Evolutionary conservation across 2,888 invertebrate species (phyloP), one percentile per base, ranked within the genome.

Genomic region (Eucera pruinosa): DNA sequence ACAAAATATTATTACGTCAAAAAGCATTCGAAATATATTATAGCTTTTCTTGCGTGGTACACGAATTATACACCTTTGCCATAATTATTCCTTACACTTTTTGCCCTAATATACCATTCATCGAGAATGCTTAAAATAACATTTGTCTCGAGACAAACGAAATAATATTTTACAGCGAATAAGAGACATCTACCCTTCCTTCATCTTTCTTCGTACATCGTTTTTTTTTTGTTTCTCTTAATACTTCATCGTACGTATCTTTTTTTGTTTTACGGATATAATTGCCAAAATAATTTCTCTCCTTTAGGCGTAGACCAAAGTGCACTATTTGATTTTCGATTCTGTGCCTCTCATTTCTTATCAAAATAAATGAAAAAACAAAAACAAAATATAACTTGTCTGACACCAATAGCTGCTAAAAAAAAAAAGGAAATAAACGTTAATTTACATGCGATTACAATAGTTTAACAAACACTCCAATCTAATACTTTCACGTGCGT

Each of bases 341-440:
- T 48, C 9, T 68, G 48, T 71, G 65, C 64, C 60, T 69, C 50
- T 43, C 25, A n/a, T 33, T 57, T 52, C n/a, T 39, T 25, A 66
- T 9, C 36, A 65, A 72, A 69, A 69, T 13, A 76, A 74, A 9
- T 15, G 65, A 69, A 76, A 69, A 15, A 76, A 73, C 13, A 20
- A 69, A 15, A 76, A 73, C 13, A 18, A 68, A 69, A 76, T n/a
- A n/a, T n/a, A n/a, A n/a, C n/a, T 78, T 69, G 74, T 80, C 72
- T 57, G 68, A 75, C 54, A 78, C 52, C 71, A 80, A 74, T 50
- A 18, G 13, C 20, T 45, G 43, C 20, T 27, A 39, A 66, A 30
- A 30, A 30, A 30, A 30, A 30, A 30, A 30, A 30, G 6, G 6
- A 30, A 30, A 30, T 61, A 60, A 61, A 52, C 58, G 73, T 23